Percentiles rank a stretch among this genome's conserved stretches.
Conservation (phyloP, 2,113 vertebrate genomes). For the Grammomys dolichurus region DNA sequence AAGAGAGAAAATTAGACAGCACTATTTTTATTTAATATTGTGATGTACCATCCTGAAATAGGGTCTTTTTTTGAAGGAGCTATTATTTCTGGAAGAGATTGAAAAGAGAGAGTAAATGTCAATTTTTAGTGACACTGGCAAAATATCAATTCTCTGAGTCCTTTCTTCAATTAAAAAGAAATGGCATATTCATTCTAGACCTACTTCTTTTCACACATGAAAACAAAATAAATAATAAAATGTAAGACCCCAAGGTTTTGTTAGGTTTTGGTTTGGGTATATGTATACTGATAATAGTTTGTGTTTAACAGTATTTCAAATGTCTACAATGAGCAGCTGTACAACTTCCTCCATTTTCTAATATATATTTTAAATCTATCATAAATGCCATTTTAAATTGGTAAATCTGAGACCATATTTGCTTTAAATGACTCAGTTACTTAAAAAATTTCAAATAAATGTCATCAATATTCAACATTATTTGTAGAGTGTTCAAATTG, state of each 20-base stretch:
- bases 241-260: not conserved
- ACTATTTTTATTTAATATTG: not conserved
- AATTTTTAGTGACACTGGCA: slow-evolving; percentile 2
- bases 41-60: not conserved
- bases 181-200: not conserved
- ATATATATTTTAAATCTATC: not conserved
- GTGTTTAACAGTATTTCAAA: not conserved
- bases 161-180: slow-evolving; percentile 41
- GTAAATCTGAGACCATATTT: not conserved
- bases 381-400: not conserved
- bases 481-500: not conserved
- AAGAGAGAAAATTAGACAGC: not conserved
- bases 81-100: not conserved
- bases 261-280: not conserved
- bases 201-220: not conserved
- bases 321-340: not conserved
- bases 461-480: not conserved
- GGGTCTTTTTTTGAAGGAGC: not conserved
- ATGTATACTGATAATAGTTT: not conserved
- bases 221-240: slow-evolving; percentile 6
- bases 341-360: not conserved
- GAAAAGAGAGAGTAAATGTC: slow-evolving; percentile 33
- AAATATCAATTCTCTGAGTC: slow-evolving; percentile 26
- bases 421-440: not conserved
- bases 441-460: not conserved